phyloP scores from a whole-genome alignment of 2,797 vertebrate genomes.

The Coregonus suidteri region DNA sequence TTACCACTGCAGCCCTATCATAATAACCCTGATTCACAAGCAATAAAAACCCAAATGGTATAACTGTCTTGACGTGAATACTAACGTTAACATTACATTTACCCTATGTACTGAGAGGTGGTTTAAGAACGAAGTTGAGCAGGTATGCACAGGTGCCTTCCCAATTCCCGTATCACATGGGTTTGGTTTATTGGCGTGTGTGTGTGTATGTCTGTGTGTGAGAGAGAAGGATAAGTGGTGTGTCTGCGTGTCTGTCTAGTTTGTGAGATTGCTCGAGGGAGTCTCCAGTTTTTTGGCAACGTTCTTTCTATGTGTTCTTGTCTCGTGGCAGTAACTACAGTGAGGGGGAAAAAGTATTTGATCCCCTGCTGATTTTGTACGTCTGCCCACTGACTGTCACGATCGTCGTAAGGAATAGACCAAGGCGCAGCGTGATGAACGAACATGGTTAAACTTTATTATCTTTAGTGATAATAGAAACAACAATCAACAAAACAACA shows the following conservation, averaged over 20 bases:
- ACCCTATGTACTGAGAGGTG: background rate
- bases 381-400: too few relatives aligned
- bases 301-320: background rate
- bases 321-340: background rate
- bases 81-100: background rate
- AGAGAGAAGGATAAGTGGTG: background rate
- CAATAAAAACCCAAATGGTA: conserved; percentile 20
- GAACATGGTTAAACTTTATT: too few relatives aligned
- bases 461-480: too few relatives aligned
- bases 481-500: too few relatives aligned
- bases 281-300: background rate
- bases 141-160: conserved; percentile 58
- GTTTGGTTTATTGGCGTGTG: conserved; percentile 42
- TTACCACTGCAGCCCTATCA: background rate
- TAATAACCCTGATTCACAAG: background rate
- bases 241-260: background rate
- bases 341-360: too few relatives aligned
- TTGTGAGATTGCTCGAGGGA: background rate
- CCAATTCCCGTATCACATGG: background rate
- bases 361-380: too few relatives aligned
- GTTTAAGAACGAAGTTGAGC: conserved; percentile 38
- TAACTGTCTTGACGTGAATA: conserved; percentile 49
- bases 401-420: too few relatives aligned
- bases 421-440: too few relatives aligned
- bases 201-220: background rate